Evolutionary conservation across 2,888 invertebrate species (phyloP), one percentile per base, ranked within the genome.

Genomic region (Nipponacmea schrenckii): DNA sequence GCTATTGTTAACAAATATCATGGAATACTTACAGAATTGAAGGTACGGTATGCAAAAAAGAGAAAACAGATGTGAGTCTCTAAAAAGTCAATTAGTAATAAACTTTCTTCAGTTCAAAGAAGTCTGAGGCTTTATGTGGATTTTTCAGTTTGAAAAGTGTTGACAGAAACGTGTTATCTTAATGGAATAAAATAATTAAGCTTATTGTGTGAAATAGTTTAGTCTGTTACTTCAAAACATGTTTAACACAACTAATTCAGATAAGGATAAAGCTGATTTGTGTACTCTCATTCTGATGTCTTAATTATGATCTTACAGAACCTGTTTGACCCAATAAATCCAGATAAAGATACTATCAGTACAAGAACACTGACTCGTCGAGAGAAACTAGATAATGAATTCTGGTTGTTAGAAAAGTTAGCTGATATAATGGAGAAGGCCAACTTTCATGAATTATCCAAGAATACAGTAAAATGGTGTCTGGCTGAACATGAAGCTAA

Each of bases 301-400:
- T n/a, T n/a, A n/a, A n/a, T n/a, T n/a, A n/a, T n/a, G n/a, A n/a
- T n/a, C n/a, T 79, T 83, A 2, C 78, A 88, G 88, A 68, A 70
- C 31, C 76, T 88, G 66, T 88, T 87, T 83, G 88, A 88, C 74
- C 87, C 88, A 17, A 83, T 88, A 68, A 88, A 88, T 77, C 88
- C 88, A 4, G 88, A 88, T 80, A 87, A 88, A 72, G 88, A 88
- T 76, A 88, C 88, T 5, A 77, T 86, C 12, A 77, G 77, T 56
- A 85, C 86, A 2, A 72, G 86, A 17, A 76, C 82, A 66, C 81
- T 77, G 79, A 84, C 82, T 17, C 78, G 84, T 17, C 71, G 81
- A n/a, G 87, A 89, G 66, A 79, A 83, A 44, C 77, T 86, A 46
- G 89, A 89, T 76, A 87, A 82, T 73, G 88, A 89, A 73, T 87